Conservation (phyloP, 2,797 vertebrate species). For the Erethizon dorsatum region DNA sequence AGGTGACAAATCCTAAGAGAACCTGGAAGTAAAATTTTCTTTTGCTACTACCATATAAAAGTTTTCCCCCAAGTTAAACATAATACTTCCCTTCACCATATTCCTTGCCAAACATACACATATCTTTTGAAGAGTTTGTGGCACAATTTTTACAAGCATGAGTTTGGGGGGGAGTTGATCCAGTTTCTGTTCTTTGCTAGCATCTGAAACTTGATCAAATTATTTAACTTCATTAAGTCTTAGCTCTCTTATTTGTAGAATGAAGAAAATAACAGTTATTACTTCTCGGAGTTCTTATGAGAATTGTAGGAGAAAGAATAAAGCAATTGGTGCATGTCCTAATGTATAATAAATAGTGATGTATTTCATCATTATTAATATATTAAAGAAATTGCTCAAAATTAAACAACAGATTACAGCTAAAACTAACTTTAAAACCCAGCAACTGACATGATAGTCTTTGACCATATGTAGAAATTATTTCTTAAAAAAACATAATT, state of each 20-base stretch:
- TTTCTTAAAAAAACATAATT: constrained; percentile 47
- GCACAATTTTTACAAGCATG: not conserved
- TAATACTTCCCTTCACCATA: not conserved
- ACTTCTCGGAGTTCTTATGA: not conserved
- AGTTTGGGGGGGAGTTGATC: not conserved
- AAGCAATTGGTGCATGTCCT: not conserved
- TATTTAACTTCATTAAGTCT: constrained; percentile 1
- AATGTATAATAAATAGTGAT: not conserved
- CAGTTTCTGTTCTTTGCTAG: not conserved
- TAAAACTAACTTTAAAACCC: not conserved
- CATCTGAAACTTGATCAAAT: not conserved
- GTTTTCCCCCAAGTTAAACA: not conserved
- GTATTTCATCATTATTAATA: constrained; percentile 1
- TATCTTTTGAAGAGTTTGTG: not conserved
- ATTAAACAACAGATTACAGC: not conserved
- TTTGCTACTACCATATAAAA: constrained; percentile 3
- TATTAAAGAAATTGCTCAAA: not conserved
- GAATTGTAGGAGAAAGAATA: not conserved
- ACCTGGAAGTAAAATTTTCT: not conserved
- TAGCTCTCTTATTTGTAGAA: constrained; percentile 41
- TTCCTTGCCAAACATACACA: not conserved
- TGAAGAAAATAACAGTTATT: constrained; percentile 19
- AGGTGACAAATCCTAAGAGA: not conserved
- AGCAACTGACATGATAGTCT: not conserved
- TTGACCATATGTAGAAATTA: not conserved